These are phyloP conservation scores for Dorcus parallelipipedus DNA, from an alignment of 2,888 invertebrate species.

Conservation along the genomic window DNA sequence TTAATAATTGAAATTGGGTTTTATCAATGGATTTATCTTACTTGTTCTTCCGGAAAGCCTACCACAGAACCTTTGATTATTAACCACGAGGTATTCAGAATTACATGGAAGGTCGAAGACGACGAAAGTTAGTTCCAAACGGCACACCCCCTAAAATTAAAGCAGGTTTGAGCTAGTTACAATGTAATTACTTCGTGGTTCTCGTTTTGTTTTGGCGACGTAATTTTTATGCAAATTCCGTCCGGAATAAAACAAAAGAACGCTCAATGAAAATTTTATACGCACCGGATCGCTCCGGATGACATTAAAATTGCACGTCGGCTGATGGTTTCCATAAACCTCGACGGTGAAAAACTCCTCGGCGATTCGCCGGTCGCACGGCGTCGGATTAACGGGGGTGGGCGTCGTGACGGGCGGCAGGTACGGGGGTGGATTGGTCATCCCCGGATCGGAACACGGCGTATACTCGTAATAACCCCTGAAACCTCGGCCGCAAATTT, in stretches of 20 bases:
- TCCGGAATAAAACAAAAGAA: too few species aligned
- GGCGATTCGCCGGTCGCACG: slow-evolving; percentile 33
- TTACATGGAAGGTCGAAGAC: slow-evolving; percentile 39
- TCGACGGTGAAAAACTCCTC: slow-evolving; percentile 36
- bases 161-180: background rate
- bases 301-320: slow-evolving; percentile 28
- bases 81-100: slow-evolving; percentile 37
- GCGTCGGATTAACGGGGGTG: slow-evolving; percentile 3
- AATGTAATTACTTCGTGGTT: too few species aligned
- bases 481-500: slow-evolving; percentile 48
- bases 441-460: slow-evolving; percentile 31
- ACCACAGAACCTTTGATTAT: slow-evolving; percentile 40
- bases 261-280: too few species aligned
- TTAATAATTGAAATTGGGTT: too few species aligned
- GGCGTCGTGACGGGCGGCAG: background rate
- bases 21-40: slow-evolving; percentile 26
- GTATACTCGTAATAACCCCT: slow-evolving; percentile 47
- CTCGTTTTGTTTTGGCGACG: too few species aligned
- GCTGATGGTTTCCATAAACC: slow-evolving; percentile 27
- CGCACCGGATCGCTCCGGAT: slow-evolving; percentile 6
- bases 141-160: slow-evolving; percentile 39
- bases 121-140: slow-evolving; percentile 37
- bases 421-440: slow-evolving; percentile 6
- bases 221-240: too few species aligned
- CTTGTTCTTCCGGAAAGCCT: slow-evolving; percentile 34